A percentile compares a stretch with the other conserved stretches of the same genome.
These are phyloP conservation scores for Suncus etruscus DNA, from an alignment of 2,113 vertebrate genomes.

Conservation along the genomic window DNA sequence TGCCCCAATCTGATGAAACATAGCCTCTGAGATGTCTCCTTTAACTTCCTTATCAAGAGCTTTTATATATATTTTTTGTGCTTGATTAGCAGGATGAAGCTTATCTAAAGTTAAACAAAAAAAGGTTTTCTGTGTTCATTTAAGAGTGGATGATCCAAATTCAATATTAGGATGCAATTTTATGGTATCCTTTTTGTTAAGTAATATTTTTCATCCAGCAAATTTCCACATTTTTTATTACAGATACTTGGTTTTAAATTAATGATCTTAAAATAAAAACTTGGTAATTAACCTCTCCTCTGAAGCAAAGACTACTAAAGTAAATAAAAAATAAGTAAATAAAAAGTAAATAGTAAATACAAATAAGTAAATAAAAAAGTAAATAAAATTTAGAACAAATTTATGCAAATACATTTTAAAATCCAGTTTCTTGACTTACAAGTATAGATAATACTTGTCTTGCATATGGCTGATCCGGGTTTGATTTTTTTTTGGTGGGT, in stretches of 20 bases:
- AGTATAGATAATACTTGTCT: too few relatives aligned
- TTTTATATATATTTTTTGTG: conserved; percentile 80
- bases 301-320: conserved; percentile 40
- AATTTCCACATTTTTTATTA: conserved; percentile 10
- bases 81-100: conserved; percentile 77
- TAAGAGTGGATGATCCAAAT: conserved; percentile 64
- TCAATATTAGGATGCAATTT: not conserved
- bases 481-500: too few relatives aligned
- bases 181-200: conserved; percentile 20
- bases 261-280: not conserved
- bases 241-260: conserved; percentile 47
- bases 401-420: not conserved
- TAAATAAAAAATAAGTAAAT: not conserved
- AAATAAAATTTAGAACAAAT: conserved; percentile 1
- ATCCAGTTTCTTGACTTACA: too few relatives aligned
- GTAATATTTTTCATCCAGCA: conserved; percentile 24
- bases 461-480: too few relatives aligned
- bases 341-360: too few relatives aligned
- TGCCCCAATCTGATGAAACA: conserved; percentile 60
- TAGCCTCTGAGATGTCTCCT: conserved; percentile 58
- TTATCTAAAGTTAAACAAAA: conserved; percentile 77
- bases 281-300: not conserved
- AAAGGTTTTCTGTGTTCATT: conserved; percentile 41
- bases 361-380: too few relatives aligned
- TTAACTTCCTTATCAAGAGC: conserved; percentile 77